Evolutionary conservation across 2,888 invertebrate genomes (phyloP).

Genomic region (Helicoverpa assulta): DNA sequence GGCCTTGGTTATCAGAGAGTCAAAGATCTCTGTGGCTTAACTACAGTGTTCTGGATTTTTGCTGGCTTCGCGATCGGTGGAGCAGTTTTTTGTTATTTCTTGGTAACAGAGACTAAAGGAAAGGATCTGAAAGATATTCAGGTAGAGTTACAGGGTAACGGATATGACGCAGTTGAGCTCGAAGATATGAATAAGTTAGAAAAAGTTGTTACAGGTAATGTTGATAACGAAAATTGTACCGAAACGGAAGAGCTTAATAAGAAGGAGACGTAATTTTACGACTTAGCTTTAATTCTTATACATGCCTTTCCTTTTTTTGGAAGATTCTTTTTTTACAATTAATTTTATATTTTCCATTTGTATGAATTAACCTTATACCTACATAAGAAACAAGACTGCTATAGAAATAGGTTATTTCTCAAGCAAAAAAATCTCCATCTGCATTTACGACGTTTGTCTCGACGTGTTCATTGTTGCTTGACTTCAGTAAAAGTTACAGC

Average conservation of each 20-base stretch:
- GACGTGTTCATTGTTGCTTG: too few species aligned
- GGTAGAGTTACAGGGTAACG: slow-evolving; percentile 78
- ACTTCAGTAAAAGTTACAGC: too few species aligned
- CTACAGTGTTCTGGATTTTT: slow-evolving; percentile 84
- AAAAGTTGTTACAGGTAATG: slow-evolving; percentile 13
- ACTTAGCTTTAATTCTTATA: background rate
- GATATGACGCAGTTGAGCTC: slow-evolving; percentile 34
- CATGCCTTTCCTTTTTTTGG: too few species aligned
- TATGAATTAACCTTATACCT: too few species aligned
- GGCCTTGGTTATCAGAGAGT: slow-evolving; percentile 85
- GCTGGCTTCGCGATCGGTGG: slow-evolving; percentile 81
- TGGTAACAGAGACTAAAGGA: slow-evolving; percentile 88
- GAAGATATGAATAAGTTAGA: slow-evolving; percentile 9
- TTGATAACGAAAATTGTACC: slow-evolving; percentile 32
- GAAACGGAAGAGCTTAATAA: slow-evolving; percentile 57
- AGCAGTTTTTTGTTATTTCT: slow-evolving; percentile 76
- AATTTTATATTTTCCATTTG: too few species aligned
- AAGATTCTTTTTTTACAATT: too few species aligned
- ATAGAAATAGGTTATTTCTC: slow-evolving; percentile 3
- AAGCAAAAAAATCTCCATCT: slow-evolving; percentile 22
- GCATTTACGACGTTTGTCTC: slow-evolving; percentile 15
- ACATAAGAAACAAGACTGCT: slow-evolving; percentile 22
- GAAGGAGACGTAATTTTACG: slow-evolving; percentile 20
- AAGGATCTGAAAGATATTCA: slow-evolving; percentile 88
- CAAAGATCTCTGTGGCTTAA: slow-evolving; percentile 79